phyloP scores from a whole-genome alignment of 2,113 vertebrate genomes.

The Arvicanthis niloticus region DNA sequence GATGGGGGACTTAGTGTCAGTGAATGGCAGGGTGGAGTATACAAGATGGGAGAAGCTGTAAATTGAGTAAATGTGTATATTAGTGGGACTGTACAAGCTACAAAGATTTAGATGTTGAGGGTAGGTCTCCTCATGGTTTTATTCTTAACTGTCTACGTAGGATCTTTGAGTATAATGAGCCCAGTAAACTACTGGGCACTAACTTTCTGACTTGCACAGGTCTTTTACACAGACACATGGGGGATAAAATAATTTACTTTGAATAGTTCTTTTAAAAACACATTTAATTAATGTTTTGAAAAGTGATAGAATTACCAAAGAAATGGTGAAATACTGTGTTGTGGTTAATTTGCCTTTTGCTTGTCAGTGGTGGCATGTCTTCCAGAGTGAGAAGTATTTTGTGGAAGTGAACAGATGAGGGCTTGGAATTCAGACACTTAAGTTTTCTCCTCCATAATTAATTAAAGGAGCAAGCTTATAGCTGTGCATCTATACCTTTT shows the following conservation, averaged over 20 bases:
- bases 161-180: background rate
- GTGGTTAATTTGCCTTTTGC: background rate
- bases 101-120: background rate
- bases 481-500: background rate
- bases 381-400: background rate
- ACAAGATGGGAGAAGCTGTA: background rate
- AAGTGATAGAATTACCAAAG: slow-evolving; percentile 12
- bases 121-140: background rate
- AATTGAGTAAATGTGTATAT: background rate
- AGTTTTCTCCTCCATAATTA: background rate
- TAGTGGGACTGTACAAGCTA: background rate
- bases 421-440: background rate
- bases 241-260: slow-evolving; percentile 8
- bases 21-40: background rate
- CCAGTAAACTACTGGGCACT: background rate
- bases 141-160: background rate
- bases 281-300: slow-evolving; percentile 6
- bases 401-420: background rate
- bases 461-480: slow-evolving; percentile 2
- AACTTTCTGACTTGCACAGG: background rate
- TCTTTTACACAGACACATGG: background rate
- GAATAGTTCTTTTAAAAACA: background rate
- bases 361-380: background rate
- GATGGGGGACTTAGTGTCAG: background rate
- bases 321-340: slow-evolving; percentile 15